Evolutionary conservation across 1,140 invertebrate species (phyloP), one percentile per base, ranked within the genome.

Genomic region (Eriocheir sinensis): DNA sequence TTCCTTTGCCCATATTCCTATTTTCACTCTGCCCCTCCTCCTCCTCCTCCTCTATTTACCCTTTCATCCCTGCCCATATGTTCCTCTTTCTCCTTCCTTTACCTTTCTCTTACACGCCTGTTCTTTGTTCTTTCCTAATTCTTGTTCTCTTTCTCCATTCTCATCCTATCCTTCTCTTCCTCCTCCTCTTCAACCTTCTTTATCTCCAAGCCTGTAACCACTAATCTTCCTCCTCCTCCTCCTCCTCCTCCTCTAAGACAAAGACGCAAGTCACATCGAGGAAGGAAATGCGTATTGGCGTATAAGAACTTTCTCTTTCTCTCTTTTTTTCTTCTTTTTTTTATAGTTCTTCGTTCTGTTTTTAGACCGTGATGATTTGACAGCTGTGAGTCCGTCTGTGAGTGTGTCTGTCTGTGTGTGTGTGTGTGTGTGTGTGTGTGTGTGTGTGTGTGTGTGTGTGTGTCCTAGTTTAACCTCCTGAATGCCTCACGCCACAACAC

Each of bases 341-440:
- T 2, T 72, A 2, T 72, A 48, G 44, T 8, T 48, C 15, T 48
- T 48, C 44, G 15, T 48, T 48, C 4, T 48, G 44, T 72, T 72
- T 72, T 72, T 72, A n/a, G 21, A 2, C 1, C 6, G 60, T 72
- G 60, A 53, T 53, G 21, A n/a, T n/a, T n/a, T n/a, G n/a, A n/a
- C n/a, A n/a, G n/a, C n/a, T n/a, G n/a, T n/a, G n/a, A n/a, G n/a
- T n/a, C 21, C 12, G 60, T 72, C 21, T 72, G 60, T 72, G 60
- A n/a, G 60, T 72, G 60, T 72, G 60, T 72, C 21, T 72, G 60
- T 72, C 21, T 72, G 60, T 72, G 60, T 72, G 60, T 72, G 60
- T 72, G 60, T 27, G 60, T n/a, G 60, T 72, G 60, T 72, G 60
- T 72, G 60, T 72, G 60, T 72, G 60, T 72, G 60, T 72, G 60